phyloP scores from a whole-genome alignment of 2,888 invertebrate genomes.

The Kuschelorhynchus macadamiae region DNA sequence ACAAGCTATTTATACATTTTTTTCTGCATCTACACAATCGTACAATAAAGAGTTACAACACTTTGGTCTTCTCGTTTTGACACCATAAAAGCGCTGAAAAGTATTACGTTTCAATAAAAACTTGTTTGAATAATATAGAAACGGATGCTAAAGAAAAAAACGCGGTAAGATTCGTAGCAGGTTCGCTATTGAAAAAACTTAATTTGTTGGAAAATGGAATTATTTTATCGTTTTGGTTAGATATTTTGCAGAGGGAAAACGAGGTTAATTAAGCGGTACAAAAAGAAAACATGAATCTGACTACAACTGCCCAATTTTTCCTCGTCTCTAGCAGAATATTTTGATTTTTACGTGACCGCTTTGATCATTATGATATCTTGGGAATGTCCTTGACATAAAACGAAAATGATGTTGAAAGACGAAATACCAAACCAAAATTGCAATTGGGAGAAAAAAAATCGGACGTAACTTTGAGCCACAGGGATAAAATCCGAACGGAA shows the following conservation, averaged over 20 bases:
- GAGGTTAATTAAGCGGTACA: slow-evolving; percentile 6
- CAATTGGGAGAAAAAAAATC: slow-evolving; percentile 18
- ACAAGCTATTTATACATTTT: slow-evolving; percentile 23
- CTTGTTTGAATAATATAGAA: neutral
- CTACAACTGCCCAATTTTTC: slow-evolving; percentile 13
- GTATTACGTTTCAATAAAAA: slow-evolving; percentile 1
- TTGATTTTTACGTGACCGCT: slow-evolving; percentile 23
- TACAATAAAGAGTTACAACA: slow-evolving; percentile 7
- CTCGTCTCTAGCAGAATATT: slow-evolving; percentile 20
- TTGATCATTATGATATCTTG: neutral
- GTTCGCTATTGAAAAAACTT: slow-evolving; percentile 8
- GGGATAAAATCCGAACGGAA: slow-evolving; percentile 11
- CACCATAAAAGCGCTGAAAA: no score
- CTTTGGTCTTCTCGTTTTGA: slow-evolving; percentile 13
- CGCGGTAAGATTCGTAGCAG: slow-evolving; percentile 1
- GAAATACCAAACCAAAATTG: slow-evolving; percentile 14
- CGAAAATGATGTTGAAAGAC: slow-evolving; percentile 20
- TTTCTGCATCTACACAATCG: slow-evolving; percentile 12
- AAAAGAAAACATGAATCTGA: slow-evolving; percentile 7
- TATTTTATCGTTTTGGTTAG: slow-evolving; percentile 11
- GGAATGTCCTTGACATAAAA: slow-evolving; percentile 14
- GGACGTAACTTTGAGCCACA: slow-evolving; percentile 14
- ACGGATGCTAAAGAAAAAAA: slow-evolving; percentile 12
- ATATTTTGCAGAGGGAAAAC: slow-evolving; percentile 4
- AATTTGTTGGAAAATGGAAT: slow-evolving; percentile 10